phyloP scores from a whole-genome alignment of 2,797 vertebrate genomes.

The Galaxias olidus region DNA sequence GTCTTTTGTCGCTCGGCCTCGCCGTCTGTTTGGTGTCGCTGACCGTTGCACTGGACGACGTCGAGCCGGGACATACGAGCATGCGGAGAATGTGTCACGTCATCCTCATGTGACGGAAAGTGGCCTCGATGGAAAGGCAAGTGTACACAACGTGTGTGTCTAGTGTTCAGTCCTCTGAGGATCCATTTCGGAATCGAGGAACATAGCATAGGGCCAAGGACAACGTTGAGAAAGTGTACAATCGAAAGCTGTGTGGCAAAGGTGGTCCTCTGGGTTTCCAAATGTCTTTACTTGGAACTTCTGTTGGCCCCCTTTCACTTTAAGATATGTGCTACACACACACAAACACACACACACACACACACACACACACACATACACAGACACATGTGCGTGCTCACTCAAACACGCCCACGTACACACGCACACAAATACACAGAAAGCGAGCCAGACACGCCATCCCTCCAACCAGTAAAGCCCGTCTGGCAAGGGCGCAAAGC shows the following conservation, averaged over 20 bases:
- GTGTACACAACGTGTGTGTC: not conserved
- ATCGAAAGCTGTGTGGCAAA: not conserved
- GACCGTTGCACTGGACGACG: slow-evolving; percentile 60
- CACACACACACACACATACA: not conserved
- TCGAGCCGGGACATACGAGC: slow-evolving; percentile 63
- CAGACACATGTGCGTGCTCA: not conserved
- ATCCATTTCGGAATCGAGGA: not conserved
- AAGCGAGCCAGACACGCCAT: slow-evolving; percentile 27
- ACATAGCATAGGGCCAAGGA: not conserved
- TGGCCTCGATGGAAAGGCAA: slow-evolving; percentile 32
- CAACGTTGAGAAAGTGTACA: slow-evolving; percentile 5
- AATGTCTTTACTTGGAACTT: slow-evolving; percentile 22
- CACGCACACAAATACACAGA: slow-evolving; percentile 12
- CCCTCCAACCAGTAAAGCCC: slow-evolving; percentile 47
- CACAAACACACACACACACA: not conserved
- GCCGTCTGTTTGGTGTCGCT: slow-evolving; percentile 66
- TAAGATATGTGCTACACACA: no score
- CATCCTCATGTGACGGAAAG: slow-evolving; percentile 36
- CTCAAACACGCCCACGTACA: not conserved
- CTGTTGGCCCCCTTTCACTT: slow-evolving; percentile 22
- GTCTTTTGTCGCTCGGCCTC: slow-evolving; percentile 61
- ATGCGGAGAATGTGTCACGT: slow-evolving; percentile 41
- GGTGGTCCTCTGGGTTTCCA: slow-evolving; percentile 17
- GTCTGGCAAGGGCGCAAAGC: slow-evolving; percentile 50
- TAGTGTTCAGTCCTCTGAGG: not conserved